Conservation (phyloP, 2,113 vertebrate genomes). For the Eretmochelys imbricata region DNA sequence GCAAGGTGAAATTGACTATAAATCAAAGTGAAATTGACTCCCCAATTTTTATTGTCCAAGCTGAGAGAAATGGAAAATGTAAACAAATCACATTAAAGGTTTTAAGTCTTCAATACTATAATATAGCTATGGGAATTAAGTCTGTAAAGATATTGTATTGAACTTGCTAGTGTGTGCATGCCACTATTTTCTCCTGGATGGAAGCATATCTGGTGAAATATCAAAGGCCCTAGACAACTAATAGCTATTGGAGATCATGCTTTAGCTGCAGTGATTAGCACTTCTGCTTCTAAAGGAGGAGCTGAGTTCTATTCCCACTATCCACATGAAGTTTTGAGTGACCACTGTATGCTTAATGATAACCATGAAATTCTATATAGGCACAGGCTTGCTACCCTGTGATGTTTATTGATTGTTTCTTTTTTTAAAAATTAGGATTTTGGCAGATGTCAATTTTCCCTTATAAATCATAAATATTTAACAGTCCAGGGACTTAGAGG, state of each 20-base stretch:
- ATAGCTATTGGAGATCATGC: background rate
- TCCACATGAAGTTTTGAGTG: background rate
- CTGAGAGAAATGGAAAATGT: background rate
- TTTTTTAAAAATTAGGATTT: background rate
- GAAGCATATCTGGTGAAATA: conserved; percentile 6
- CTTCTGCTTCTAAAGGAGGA: background rate
- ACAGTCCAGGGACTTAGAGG: background rate
- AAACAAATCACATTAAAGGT: background rate
- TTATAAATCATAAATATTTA: background rate
- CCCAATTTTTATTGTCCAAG: background rate
- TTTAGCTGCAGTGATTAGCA: background rate
- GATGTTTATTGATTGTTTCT: background rate
- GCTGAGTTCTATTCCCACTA: background rate
- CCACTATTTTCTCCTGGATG: background rate
- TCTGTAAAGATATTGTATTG: background rate
- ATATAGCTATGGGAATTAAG: background rate
- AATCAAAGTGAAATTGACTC: background rate
- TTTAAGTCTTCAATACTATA: background rate
- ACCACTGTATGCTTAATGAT: background rate
- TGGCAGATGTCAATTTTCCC: background rate
- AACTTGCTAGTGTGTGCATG: background rate
- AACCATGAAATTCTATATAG: fast-evolving
- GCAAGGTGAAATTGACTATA: background rate
- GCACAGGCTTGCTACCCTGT: background rate
- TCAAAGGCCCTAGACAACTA: conserved; percentile 35